Conservation (phyloP, 1,140 invertebrate species). For the Teleogryllus occipitalis region DNA sequence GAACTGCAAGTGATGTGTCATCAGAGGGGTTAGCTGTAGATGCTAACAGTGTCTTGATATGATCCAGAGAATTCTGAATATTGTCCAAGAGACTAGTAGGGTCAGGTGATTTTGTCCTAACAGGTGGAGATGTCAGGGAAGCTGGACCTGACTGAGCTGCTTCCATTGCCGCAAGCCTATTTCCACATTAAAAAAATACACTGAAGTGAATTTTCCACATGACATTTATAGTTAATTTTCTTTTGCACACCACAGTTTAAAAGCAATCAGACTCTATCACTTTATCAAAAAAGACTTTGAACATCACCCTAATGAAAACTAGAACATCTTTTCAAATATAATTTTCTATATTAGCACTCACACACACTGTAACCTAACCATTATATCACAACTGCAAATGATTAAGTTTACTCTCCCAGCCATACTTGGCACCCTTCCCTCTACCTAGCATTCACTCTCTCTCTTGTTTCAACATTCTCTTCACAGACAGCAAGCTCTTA, state of each 20-base stretch:
- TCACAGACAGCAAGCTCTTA: not conserved
- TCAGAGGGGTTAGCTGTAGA: slow-evolving; percentile 57
- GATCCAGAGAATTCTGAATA: slow-evolving; percentile 37
- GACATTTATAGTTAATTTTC: too few species aligned
- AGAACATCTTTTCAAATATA: too few species aligned
- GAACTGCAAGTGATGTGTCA: slow-evolving; percentile 50
- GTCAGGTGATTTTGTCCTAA: slow-evolving; percentile 15
- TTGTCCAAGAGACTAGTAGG: slow-evolving; percentile 34
- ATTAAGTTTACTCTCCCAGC: too few species aligned
- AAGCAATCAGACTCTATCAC: too few species aligned
- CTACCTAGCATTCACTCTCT: not conserved
- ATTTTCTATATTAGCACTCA: too few species aligned
- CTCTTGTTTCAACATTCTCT: not conserved
- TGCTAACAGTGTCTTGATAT: slow-evolving; percentile 46
- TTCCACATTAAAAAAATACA: not conserved
- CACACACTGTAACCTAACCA: too few species aligned
- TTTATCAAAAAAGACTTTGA: too few species aligned
- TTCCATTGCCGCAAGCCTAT: slow-evolving; percentile 26
- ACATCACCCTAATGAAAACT: too few species aligned
- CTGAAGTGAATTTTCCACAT: too few species aligned
- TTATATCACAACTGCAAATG: too few species aligned
- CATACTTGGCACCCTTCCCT: not conserved
- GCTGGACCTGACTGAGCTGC: not conserved
- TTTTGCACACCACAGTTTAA: too few species aligned
- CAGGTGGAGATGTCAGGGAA: not conserved